These are phyloP conservation scores for Genyomyrus donnyi DNA, from an alignment of 2,113 vertebrate genomes.

Conservation along the genomic window DNA sequence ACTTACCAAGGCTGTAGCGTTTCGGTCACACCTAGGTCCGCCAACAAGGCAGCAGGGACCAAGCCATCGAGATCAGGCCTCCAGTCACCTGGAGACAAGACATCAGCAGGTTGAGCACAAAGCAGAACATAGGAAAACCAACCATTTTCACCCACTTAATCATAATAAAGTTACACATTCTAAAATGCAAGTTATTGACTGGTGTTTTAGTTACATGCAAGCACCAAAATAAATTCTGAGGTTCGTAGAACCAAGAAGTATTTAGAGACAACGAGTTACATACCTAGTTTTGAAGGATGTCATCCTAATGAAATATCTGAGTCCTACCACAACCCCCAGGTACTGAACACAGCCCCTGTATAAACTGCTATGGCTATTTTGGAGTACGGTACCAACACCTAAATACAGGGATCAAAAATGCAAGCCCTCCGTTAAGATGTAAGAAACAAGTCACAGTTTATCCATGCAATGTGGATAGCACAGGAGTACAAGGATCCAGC, in stretches of 20 bases:
- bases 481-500: background rate
- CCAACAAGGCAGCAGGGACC: slow-evolving; percentile 2
- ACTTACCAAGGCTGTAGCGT: background rate
- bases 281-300: slow-evolving; percentile 66
- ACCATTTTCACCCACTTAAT: background rate
- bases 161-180: background rate
- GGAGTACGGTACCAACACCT: slow-evolving; percentile 66
- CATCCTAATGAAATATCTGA: slow-evolving; percentile 71
- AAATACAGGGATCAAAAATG: slow-evolving; percentile 66
- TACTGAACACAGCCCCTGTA: slow-evolving; percentile 66
- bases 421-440: slow-evolving; percentile 49
- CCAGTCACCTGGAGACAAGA: slow-evolving; percentile 1
- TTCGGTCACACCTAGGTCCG: background rate
- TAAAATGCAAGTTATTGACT: background rate
- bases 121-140: background rate
- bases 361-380: slow-evolving; percentile 67
- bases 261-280: slow-evolving; percentile 66
- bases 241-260: slow-evolving; percentile 57
- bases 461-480: slow-evolving; percentile 14
- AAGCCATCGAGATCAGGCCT: background rate
- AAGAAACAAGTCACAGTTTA: slow-evolving; percentile 18
- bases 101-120: background rate
- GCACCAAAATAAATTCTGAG: slow-evolving; percentile 45
- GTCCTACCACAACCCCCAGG: slow-evolving; percentile 66
- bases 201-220: slow-evolving; percentile 14